Evolutionary conservation across 2,797 vertebrate species (phyloP).

Genomic region (Galaxias olidus): DNA sequence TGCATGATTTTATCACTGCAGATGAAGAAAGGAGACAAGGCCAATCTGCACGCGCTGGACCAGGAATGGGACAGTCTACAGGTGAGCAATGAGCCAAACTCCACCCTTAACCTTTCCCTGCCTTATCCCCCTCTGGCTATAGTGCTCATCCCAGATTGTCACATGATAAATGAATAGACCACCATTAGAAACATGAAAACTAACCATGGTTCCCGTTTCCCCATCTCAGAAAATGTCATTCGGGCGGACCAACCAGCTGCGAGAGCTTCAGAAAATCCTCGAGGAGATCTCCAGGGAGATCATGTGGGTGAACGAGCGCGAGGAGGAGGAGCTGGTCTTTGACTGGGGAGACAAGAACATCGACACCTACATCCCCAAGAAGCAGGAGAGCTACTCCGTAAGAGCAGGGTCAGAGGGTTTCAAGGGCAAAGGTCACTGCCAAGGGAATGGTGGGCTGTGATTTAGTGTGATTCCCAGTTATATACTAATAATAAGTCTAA

Average conservation of each 20-base stretch:
- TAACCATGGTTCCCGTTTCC: not conserved
- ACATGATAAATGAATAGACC: not conserved
- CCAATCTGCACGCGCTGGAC: constrained; percentile 80
- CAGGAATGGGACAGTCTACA: constrained; percentile 90
- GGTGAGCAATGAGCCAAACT: constrained; percentile 68
- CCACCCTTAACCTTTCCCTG: not conserved
- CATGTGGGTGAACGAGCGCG: constrained; percentile 98
- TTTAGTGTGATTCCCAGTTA: too few relatives aligned
- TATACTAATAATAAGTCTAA: too few relatives aligned
- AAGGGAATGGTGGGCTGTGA: not conserved
- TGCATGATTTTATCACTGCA: constrained; percentile 28
- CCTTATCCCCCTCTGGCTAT: not conserved
- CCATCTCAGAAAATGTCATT: constrained; percentile 80
- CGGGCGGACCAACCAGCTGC: constrained; percentile 81
- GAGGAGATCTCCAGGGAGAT: constrained; percentile 88
- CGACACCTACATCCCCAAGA: constrained; percentile 81
- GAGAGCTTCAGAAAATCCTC: constrained; percentile 84
- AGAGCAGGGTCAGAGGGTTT: constrained; percentile 46
- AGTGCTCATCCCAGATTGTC: not conserved
- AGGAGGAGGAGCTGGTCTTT: constrained; percentile 93
- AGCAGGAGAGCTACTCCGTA: constrained; percentile 95
- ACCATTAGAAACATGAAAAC: not conserved
- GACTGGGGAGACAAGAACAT: constrained; percentile 96
- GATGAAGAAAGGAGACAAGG: constrained; percentile 77
- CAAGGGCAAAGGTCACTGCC: not conserved